Percentiles rank a stretch among this genome's conserved stretches.
Evolutionary conservation across 2,113 vertebrate genomes (phyloP).

Genomic region (Pungitius pungitius): DNA sequence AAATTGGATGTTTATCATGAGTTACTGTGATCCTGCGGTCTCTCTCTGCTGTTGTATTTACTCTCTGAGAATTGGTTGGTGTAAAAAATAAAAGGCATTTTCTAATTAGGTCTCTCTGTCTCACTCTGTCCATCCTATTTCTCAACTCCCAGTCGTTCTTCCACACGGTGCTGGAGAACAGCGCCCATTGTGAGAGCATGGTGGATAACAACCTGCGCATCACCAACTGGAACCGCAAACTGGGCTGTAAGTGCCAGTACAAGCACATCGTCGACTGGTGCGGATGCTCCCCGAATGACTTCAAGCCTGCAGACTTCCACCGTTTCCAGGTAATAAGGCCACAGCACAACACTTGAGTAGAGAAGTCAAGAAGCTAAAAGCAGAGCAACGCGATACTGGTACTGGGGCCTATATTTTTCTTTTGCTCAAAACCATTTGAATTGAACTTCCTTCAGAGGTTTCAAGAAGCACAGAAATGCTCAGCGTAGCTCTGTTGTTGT

Average conservation of each 20-base stretch:
- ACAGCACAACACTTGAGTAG: neutral
- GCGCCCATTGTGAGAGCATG: slow-evolving; percentile 89
- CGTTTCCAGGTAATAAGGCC: slow-evolving; percentile 93
- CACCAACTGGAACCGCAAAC: slow-evolving; percentile 95
- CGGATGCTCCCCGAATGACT: slow-evolving; percentile 92
- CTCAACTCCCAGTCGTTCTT: slow-evolving; percentile 84
- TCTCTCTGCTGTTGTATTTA: slow-evolving; percentile 46
- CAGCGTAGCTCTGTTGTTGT: neutral
- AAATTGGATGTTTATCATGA: slow-evolving; percentile 65
- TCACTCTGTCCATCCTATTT: neutral
- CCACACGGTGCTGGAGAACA: slow-evolving; percentile 93
- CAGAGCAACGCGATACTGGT: neutral
- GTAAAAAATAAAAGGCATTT: slow-evolving; percentile 44
- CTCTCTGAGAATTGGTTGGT: slow-evolving; percentile 29
- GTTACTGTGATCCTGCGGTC: slow-evolving; percentile 29
- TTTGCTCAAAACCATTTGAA: neutral
- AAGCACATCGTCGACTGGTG: slow-evolving; percentile 98
- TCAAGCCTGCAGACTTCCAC: slow-evolving; percentile 94
- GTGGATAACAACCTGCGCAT: slow-evolving; percentile 96
- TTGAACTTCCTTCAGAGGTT: neutral
- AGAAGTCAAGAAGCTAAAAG: neutral
- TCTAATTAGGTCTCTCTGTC: slow-evolving; percentile 42
- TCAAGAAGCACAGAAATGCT: neutral
- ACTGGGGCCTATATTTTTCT: neutral
- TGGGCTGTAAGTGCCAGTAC: slow-evolving; percentile 94